Percentiles rank a stretch among this genome's conserved stretches.
Evolutionary conservation across 2,113 vertebrate genomes (phyloP).

Genomic region (Potamarius usumacintae): DNA sequence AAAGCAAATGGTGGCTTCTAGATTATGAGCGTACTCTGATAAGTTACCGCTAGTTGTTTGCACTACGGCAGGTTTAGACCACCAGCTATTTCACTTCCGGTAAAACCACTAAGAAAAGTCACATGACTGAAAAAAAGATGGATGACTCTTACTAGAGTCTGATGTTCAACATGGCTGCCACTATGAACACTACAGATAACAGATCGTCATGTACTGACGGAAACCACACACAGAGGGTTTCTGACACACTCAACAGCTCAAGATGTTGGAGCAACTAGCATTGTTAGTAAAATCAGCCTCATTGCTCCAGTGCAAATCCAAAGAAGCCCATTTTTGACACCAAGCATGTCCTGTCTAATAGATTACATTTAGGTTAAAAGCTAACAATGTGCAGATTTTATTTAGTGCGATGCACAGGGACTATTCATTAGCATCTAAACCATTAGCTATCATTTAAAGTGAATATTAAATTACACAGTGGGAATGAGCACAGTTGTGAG

Average conservation of each 20-base stretch:
- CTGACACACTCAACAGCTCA: background rate
- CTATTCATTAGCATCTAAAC: background rate
- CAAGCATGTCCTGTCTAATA: background rate
- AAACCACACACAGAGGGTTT: background rate
- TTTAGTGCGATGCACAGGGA: background rate
- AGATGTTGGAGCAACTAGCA: background rate
- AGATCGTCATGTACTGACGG: background rate
- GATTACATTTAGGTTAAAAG: background rate
- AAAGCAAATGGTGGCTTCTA: too few species aligned
- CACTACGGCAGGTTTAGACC: too few species aligned
- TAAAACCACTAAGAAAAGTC: too few species aligned
- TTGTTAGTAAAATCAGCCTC: background rate
- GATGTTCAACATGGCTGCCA: background rate
- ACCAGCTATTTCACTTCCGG: too few species aligned
- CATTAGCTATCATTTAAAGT: background rate
- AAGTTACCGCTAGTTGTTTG: too few species aligned
- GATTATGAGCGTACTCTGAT: too few species aligned
- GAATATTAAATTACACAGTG: background rate
- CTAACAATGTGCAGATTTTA: background rate
- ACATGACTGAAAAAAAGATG: too few species aligned
- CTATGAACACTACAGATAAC: background rate
- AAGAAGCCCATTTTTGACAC: background rate
- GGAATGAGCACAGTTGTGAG: background rate
- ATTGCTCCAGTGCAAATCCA: background rate
- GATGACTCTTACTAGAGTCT: background rate